phyloP scores from a whole-genome alignment of 2,113 vertebrate genomes.

The Catagonus wagneri region DNA sequence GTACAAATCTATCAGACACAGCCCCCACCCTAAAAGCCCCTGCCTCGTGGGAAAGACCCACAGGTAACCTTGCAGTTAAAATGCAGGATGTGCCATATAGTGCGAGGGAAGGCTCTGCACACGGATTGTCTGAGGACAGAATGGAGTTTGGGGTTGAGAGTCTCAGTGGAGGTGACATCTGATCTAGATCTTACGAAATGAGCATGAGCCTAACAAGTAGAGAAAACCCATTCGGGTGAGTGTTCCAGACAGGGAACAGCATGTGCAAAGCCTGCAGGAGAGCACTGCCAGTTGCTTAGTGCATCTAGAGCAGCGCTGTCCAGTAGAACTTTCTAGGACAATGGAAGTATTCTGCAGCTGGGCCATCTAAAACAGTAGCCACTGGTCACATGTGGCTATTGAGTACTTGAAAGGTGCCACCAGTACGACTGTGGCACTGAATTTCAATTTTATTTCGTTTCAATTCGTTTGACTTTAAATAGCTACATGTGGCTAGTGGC shows the following conservation, averaged over 20 bases:
- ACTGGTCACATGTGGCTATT: not conserved
- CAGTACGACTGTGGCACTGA: not conserved
- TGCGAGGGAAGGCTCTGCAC: not conserved
- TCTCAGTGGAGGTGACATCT: not conserved
- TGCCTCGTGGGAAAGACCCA: not conserved
- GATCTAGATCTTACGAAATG: not conserved
- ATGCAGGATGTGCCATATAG: not conserved
- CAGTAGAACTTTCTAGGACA: not conserved
- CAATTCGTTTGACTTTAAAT: not conserved
- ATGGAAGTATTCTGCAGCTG: not conserved
- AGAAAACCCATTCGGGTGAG: not conserved
- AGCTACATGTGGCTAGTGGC: not conserved
- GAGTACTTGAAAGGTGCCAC: not conserved
- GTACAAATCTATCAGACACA: not conserved
- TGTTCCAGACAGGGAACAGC: not conserved
- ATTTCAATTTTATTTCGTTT: slow-evolving; percentile 38
- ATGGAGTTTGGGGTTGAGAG: no score
- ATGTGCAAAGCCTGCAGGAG: not conserved
- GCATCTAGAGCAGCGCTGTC: not conserved
- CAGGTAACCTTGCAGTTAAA: not conserved
- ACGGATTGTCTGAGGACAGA: not conserved
- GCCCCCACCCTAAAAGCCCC: not conserved
- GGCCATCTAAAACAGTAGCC: not conserved
- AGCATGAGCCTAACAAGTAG: not conserved
- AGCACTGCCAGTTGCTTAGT: not conserved